Conservation (phyloP, 1,140 invertebrate species). For the Lordiphosa clarofinis region DNA sequence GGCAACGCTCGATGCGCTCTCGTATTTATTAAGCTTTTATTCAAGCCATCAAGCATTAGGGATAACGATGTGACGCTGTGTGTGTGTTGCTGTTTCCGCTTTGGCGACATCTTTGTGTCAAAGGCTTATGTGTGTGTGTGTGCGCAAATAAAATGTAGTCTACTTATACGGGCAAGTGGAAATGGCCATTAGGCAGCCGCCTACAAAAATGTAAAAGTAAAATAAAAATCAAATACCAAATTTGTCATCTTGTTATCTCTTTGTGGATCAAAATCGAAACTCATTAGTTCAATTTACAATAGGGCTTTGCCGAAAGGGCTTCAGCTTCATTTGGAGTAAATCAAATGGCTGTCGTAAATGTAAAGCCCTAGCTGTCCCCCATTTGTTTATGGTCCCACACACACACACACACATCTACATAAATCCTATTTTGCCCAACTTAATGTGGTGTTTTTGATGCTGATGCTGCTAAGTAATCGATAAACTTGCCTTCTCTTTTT, state of each 20-base stretch:
- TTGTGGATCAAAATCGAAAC: too few species aligned
- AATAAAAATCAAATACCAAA: too few species aligned
- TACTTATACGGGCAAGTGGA: slow-evolving; percentile 5
- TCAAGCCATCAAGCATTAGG: slow-evolving; percentile 71
- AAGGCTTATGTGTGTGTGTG: slow-evolving; percentile 4
- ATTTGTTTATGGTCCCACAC: slow-evolving; percentile 16
- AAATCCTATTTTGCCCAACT: slow-evolving; percentile 72
- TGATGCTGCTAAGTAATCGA: slow-evolving; percentile 31
- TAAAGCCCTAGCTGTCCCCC: slow-evolving; percentile 13
- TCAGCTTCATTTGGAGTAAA: slow-evolving; percentile 53
- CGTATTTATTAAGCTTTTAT: slow-evolving; percentile 71
- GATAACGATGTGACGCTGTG: slow-evolving; percentile 57
- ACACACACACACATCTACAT: slow-evolving; percentile 23
- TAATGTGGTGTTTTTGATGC: slow-evolving; percentile 56
- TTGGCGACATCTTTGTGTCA: slow-evolving; percentile 8
- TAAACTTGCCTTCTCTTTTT: slow-evolving; percentile 10
- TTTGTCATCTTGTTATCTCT: too few species aligned
- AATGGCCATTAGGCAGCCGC: slow-evolving; percentile 12
- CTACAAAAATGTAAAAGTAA: slow-evolving; percentile 17
- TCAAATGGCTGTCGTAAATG: slow-evolving; percentile 70
- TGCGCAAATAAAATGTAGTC: slow-evolving; percentile 2
- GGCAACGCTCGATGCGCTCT: background rate
- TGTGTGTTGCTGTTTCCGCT: slow-evolving; percentile 8
- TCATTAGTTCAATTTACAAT: slow-evolving; percentile 52
- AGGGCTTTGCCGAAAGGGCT: slow-evolving; percentile 25